Evolutionary conservation across 2,797 vertebrate species (phyloP), one percentile per base, ranked within the genome.

Genomic region (Lagocephalus sceleratus): DNA sequence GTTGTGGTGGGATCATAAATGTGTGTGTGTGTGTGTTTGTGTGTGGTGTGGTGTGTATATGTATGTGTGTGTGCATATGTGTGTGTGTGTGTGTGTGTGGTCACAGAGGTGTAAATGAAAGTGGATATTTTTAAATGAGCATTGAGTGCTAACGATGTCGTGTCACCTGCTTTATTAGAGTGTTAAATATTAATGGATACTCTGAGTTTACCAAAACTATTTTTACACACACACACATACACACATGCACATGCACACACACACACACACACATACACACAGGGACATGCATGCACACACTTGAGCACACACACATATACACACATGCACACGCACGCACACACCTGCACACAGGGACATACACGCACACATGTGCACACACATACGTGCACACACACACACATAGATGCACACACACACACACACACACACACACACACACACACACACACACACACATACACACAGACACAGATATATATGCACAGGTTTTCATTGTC

Each of bases 151-250:
- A 69, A 79, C 48, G 29, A 71, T 49, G 54, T 19, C 62, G 26
- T 69, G 60, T 75, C 75, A 78, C 50, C 60, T 71, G 57, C 43
- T 68, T 64, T 72, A 54, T 60, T 47, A 47, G 54, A 25, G 66
- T 78, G 60, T 81, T 63, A 72, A 68, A 81, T 78, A 77, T 69
- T 76, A 78, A 85, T 78, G 60, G 80, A 70, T 59, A 66, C 21
- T 42, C 54, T 61, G 52, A 38, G 48, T 63, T 69, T 61, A 66
- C 48, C 46, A 62, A 45, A 63, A 43, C 51, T 59, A 54, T 66
- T 75, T 22, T 72, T 23, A 46, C 3, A 35, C 32, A 3, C 32
- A 35, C 7, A 38, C 43, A 46, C 41, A 56, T 26, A 29, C 38
- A 38, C 40, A 20, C 2, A 6, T 8, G 11, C 29, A 29, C 29